These are phyloP conservation scores for Cephalotes varians DNA, from an alignment of 2,888 invertebrate species.

Conservation along the genomic window DNA sequence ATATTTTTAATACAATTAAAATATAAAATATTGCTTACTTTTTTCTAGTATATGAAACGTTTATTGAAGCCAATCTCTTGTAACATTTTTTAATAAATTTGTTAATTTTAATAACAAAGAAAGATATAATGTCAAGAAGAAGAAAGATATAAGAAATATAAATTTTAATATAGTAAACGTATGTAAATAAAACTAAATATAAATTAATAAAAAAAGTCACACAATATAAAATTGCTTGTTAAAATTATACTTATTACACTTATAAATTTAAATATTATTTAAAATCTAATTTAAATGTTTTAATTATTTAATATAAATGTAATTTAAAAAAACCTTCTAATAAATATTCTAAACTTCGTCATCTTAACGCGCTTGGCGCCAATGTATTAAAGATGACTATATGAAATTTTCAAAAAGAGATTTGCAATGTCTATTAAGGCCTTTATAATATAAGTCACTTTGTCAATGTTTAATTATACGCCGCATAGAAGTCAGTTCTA, in stretches of 20 bases:
- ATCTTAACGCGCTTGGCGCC: not conserved
- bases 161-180: not conserved
- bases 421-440: not conserved
- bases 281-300: not conserved
- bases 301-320: not conserved
- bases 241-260: not conserved
- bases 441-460: conserved; percentile 16
- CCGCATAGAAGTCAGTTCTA: conserved; percentile 25
- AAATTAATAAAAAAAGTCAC: not conserved
- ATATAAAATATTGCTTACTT: not conserved
- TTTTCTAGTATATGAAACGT: not conserved
- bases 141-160: not conserved
- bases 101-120: not conserved
- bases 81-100: not conserved
- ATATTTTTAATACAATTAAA: not conserved
- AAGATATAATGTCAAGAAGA: not conserved
- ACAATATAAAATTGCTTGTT: not conserved
- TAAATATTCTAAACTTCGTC: not conserved
- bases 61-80: not conserved
- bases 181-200: not conserved
- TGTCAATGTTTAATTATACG: conserved; percentile 27
- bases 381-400: not conserved
- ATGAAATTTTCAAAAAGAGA: not conserved
- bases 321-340: not conserved
- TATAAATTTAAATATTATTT: not conserved